Evolutionary conservation across 92 coral and sea anemone species (phyloP), one percentile per base, ranked within the genome.

Genomic region (Galaxea fascicularis): DNA sequence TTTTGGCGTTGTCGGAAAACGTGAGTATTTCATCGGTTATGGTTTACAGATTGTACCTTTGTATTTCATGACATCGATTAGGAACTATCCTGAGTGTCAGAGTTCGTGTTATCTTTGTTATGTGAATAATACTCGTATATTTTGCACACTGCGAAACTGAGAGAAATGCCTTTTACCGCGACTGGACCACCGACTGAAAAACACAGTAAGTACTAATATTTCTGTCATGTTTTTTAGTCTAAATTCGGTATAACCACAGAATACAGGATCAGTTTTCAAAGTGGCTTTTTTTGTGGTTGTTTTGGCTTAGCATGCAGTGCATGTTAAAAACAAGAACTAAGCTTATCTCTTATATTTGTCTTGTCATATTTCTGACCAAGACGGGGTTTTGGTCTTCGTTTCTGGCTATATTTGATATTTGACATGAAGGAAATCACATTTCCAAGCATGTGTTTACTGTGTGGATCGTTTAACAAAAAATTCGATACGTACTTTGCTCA

Each of bases 1-100:
- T 49, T 74, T 74, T n/a, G 29, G 27, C 64, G 64, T 74, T 74
- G 62, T 74, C 25, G 65, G 20, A 47, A 49, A 74, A 73, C 79
- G 79, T 52, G 79, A 74, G 79, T 74, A 74, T 74, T 51, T 12
- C 3, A 47, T 73, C 60, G 35, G 54, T 46, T 56, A 27, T 49
- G n/a, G 24, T 54, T 25, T 51, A n/a, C 59, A 51, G 45, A n/a
- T 47, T 51, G 65, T 35, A 51, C 25, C 39, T 74, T 74, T 13
- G 22, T 74, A 31, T 21, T 35, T 64, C 41, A 14, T 64, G 70
- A 64, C 28, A 64, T 64, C 70, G 70, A 14, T 64, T 64, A 28
- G 70, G 41, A 64, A 64, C 44, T 29, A 27, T 27, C 12, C 0
- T 64, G 28, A 64, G 41, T 64, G 39, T 7, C 70, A 27, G 21